These are phyloP conservation scores for Drosophila varians DNA, from an alignment of 1,140 invertebrate species.

Conservation along the genomic window DNA sequence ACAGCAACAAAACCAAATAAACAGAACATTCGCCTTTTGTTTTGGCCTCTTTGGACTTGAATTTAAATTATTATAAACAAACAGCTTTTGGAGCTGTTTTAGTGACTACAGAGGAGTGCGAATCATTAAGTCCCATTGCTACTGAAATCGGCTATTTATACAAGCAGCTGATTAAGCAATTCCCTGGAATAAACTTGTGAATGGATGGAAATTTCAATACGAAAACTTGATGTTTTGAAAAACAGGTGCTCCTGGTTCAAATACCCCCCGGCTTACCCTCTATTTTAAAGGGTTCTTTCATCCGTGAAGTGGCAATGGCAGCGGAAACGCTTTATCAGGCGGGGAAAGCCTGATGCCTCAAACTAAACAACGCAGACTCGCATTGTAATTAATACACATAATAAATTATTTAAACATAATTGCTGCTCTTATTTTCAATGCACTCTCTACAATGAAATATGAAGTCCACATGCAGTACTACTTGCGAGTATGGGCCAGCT, in stretches of 20 bases:
- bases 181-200: slow-evolving; percentile 7
- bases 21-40: slow-evolving; percentile 28
- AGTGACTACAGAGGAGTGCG: slow-evolving; percentile 50
- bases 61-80: slow-evolving; percentile 62
- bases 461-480: slow-evolving; percentile 20
- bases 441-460: slow-evolving; percentile 35
- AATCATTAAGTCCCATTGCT: slow-evolving; percentile 46
- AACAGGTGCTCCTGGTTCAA: slow-evolving; percentile 27
- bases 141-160: slow-evolving; percentile 43
- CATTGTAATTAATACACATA: slow-evolving; percentile 69
- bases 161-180: slow-evolving; percentile 48
- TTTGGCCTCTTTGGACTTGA: slow-evolving; percentile 34
- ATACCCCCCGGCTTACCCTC: neutral
- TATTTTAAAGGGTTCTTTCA: slow-evolving; percentile 2
- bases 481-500: neutral
- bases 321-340: slow-evolving; percentile 48
- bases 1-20: slow-evolving; percentile 42
- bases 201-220: slow-evolving; percentile 22
- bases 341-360: neutral
- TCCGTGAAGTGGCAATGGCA: neutral
- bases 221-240: slow-evolving; percentile 2
- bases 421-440: slow-evolving; percentile 33
- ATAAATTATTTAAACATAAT: slow-evolving; percentile 73
- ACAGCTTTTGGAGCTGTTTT: slow-evolving; percentile 44
- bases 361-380: neutral